A percentile compares a stretch with the other conserved stretches of the same genome.
Evolutionary conservation across 2,888 invertebrate genomes (phyloP).

Genomic region (Tromatobia lineatoria): DNA sequence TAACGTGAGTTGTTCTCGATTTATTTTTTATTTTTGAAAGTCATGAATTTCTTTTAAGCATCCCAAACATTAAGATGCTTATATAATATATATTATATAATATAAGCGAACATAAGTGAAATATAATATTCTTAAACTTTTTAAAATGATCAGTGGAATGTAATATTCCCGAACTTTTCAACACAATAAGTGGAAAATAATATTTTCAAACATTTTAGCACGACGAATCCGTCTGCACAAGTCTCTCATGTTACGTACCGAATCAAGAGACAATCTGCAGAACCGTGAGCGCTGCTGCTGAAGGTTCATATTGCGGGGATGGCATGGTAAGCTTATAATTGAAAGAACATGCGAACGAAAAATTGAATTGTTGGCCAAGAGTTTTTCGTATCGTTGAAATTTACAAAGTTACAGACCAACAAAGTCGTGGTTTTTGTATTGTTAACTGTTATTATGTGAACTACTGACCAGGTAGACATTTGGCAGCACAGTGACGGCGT

Average conservation of each 20-base stretch:
- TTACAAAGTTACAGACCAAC: too few relatives aligned
- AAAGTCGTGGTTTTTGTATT: too few relatives aligned
- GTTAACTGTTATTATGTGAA: too few relatives aligned
- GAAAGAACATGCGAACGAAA: not conserved
- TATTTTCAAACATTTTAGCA: not conserved
- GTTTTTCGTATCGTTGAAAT: too few relatives aligned
- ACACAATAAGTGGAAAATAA: not conserved
- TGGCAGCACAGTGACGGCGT: too few relatives aligned
- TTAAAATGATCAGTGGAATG: not conserved
- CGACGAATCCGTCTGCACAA: conserved; percentile 94
- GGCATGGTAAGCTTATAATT: conserved; percentile 89
- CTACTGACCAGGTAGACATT: too few relatives aligned
- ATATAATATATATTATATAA: too few relatives aligned
- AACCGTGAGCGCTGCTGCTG: conserved; percentile 95
- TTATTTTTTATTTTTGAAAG: not conserved
- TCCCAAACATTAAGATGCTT: too few relatives aligned
- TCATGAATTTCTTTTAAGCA: not conserved
- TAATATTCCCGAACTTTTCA: not conserved
- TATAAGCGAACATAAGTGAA: too few relatives aligned
- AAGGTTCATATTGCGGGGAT: conserved; percentile 96
- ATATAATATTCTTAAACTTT: too few relatives aligned
- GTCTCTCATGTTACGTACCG: conserved; percentile 95
- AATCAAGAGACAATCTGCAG: conserved; percentile 94
- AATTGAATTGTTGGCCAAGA: not conserved
- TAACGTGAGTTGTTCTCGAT: conserved; percentile 86